A percentile compares a stretch with the other conserved stretches of the same genome.
Evolutionary conservation across 2,888 invertebrate species (phyloP).

Genomic region (Ophraella communa): DNA sequence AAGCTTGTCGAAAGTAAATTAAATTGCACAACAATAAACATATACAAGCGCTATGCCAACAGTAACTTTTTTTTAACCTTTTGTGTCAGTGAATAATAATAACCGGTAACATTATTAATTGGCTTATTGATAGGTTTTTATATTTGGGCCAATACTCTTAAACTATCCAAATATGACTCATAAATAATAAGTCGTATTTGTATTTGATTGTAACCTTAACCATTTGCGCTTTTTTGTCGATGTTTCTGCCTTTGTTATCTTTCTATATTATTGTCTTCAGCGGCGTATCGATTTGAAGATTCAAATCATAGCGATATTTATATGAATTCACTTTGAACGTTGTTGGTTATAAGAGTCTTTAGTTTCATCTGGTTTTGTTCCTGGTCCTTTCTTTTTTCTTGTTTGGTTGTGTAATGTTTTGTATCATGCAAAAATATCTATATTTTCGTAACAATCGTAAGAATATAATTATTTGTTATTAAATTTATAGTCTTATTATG

Average conservation of each 20-base stretch:
- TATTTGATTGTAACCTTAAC: conserved; percentile 3
- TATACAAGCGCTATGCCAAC: conserved; percentile 7
- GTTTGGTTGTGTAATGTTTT: too few species aligned
- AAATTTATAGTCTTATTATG: too few species aligned
- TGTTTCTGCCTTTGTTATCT: background rate
- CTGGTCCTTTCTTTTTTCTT: background rate
- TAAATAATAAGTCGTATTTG: background rate
- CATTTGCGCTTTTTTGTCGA: background rate
- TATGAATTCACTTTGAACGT: background rate
- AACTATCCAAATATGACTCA: conserved; percentile 28
- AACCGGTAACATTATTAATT: conserved; percentile 8
- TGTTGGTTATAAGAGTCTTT: too few species aligned
- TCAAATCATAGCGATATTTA: background rate
- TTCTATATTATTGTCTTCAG: background rate
- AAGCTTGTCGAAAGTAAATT: conserved; percentile 10
- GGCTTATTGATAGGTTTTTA: conserved; percentile 12
- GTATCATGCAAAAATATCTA: too few species aligned
- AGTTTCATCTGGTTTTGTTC: background rate
- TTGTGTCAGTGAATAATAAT: conserved; percentile 12
- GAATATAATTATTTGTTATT: too few species aligned
- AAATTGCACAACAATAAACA: conserved; percentile 9
- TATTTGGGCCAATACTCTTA: conserved; percentile 26
- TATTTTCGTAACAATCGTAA: too few species aligned
- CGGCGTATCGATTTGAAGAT: background rate
- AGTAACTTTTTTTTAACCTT: conserved; percentile 16